Conservation (phyloP, 2,888 invertebrate genomes). For the Chaetogeoica ovagalla region DNA sequence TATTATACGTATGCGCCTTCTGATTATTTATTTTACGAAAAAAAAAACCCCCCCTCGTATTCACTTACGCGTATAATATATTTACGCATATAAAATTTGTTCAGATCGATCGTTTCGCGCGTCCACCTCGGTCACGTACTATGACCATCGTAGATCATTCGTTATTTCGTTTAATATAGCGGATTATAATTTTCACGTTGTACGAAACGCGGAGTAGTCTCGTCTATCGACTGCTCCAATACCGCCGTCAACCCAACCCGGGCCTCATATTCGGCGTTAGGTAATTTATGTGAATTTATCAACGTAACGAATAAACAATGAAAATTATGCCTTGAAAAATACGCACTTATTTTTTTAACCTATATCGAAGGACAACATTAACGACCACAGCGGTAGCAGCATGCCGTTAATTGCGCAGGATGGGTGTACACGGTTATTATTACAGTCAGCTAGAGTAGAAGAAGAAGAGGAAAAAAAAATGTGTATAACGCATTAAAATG, state of each 20-base stretch:
- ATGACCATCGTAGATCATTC: too few species aligned
- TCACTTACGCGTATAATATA: too few species aligned
- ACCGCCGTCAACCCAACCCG: not conserved
- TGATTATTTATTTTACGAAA: too few species aligned
- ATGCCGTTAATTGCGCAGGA: constrained; percentile 30
- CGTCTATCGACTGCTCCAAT: too few species aligned
- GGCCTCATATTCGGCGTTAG: constrained; percentile 1
- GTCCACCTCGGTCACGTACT: too few species aligned
- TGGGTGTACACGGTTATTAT: constrained; percentile 7
- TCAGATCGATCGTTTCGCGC: too few species aligned
- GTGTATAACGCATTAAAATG: constrained; percentile 27
- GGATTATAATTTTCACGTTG: too few species aligned
- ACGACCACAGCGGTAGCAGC: constrained; percentile 33
- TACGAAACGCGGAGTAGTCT: too few species aligned
- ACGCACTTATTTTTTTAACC: not conserved
- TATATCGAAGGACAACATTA: constrained; percentile 40
- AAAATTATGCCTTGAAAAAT: constrained; percentile 32
- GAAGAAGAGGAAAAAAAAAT: not conserved
- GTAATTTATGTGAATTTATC: constrained; percentile 13
- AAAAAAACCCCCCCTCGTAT: too few species aligned
- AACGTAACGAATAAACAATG: not conserved
- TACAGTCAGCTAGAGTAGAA: not conserved
- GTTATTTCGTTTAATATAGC: too few species aligned
- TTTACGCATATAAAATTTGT: too few species aligned
- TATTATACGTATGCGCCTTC: too few species aligned